Evolutionary conservation across 2,113 vertebrate species (phyloP), one percentile per base, ranked within the genome.

Genomic region (Triplophysa rosa): DNA sequence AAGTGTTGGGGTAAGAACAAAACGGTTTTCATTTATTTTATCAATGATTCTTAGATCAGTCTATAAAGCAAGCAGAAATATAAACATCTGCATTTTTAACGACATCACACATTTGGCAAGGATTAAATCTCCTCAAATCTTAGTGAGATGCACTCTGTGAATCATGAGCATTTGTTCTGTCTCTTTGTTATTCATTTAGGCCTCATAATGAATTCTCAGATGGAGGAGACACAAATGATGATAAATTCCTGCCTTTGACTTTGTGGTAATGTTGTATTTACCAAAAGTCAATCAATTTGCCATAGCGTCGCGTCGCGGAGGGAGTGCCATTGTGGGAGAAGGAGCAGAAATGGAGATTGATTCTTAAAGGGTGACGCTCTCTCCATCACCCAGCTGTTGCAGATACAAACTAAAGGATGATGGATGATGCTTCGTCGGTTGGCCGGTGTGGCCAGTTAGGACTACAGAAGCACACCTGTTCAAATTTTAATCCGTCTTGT

Each of bases 271-370:
- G 78, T 67, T 64, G 68, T 65, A 62, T 84, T 85, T 80, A 79
- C 74, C 72, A 80, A 78, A 77, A 82, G 85, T 70, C 74, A 52
- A 79, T 81, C 74, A 81, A 73, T 73, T 67, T 68, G 47, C 83
- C 26, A 42, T 23, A 66, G 75, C 37, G 33, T 54, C 24, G 4
- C 49, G 21, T 78, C 49, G 42, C 14, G 2, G 63, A 21, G 40
- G 54, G 62, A 62, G 29, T 10, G 16, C 29, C 29, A 40, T 52
- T 37, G 24, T n/a, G 58, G 54, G 16, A 56, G 65, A 49, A n/a
- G 67, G 45, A 61, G 42, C 37, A n/a, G 49, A 74, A 71, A 81
- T 85, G 80, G 82, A 85, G 84, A 87, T 87, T 82, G 84, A 87
- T 87, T 82, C 45, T 54, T 77, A 84, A 77, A 77, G 68, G 64